phyloP scores from a whole-genome alignment of 2,797 vertebrate species.

The Rhodeus uyekii region DNA sequence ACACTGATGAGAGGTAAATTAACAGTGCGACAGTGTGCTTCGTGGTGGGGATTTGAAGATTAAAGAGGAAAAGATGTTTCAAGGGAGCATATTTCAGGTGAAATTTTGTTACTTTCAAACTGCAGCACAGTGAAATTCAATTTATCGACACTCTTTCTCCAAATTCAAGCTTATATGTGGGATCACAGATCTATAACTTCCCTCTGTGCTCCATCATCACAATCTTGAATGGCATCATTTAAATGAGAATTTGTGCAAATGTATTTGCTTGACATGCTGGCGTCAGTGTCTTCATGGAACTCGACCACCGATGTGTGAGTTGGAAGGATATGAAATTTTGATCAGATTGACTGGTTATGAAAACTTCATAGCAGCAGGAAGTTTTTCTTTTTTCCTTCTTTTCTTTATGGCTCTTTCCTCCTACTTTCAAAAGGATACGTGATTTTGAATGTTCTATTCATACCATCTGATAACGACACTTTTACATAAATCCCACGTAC shows the following conservation, averaged over 20 bases:
- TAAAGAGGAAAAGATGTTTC: conserved; percentile 14
- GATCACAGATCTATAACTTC: conserved; percentile 50
- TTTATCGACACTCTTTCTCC: not conserved
- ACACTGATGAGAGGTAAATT: conserved; percentile 51
- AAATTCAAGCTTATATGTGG: conserved; percentile 46
- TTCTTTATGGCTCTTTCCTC: conserved; percentile 49
- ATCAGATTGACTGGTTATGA: conserved; percentile 62
- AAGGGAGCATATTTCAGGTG: conserved; percentile 2
- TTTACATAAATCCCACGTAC: conserved; percentile 46
- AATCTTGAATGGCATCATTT: conserved; percentile 45
- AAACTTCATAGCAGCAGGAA: conserved; percentile 49
- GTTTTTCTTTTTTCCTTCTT: conserved; percentile 29
- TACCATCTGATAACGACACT: conserved; percentile 36
- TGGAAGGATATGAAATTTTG: conserved; percentile 63
- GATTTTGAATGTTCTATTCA: conserved; percentile 21
- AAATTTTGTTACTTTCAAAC: conserved; percentile 1
- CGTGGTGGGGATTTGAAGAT: conserved; percentile 2
- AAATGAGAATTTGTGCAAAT: conserved; percentile 57
- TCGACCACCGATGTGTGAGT: conserved; percentile 62
- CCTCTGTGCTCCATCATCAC: not conserved
- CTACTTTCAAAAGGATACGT: not conserved
- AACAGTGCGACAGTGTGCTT: conserved; percentile 43
- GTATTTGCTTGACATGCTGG: conserved; percentile 43
- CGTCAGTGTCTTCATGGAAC: conserved; percentile 32
- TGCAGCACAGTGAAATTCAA: conserved; percentile 7